Evolutionary conservation across 2,113 vertebrate species (phyloP), one percentile per base, ranked within the genome.

Genomic region (Clarias batrachus): DNA sequence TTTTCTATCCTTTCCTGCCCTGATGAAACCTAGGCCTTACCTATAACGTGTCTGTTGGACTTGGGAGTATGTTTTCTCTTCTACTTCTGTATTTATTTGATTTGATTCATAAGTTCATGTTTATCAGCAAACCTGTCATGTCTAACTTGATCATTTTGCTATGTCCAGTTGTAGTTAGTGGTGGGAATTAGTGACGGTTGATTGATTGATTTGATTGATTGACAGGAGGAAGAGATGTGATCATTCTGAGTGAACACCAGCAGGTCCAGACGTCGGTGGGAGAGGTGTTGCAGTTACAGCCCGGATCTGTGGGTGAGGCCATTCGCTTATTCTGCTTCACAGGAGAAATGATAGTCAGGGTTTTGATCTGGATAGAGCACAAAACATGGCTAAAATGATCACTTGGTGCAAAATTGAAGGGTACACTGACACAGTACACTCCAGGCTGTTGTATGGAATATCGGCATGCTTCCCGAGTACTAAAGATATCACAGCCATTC

Each of bases 41-140:
- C 77, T 90, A 90, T 87, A 88, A 86, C 65, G 89, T 90, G 76
- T 88, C 89, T 82, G 87, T 90, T 30, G 89, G 89, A 90, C 68
- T 90, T 37, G 87, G 82, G 76, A 90, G 89, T 90, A 90, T 27
- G 89, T 84, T 63, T 86, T 37, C 74, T 52, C 41, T 86, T 74
- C 68, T 76, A 13, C 63, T 68, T 83, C 23, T 65, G 19, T 48
- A 27, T 60, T 11, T 56, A 8, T 3, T 48, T 71, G 10, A 14
- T 30, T 48, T 57, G 5, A 33, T 7, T 33, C 23, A 57, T 85
- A 12, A 84, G 1, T 33, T 41, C 11, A 11, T n/a, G 21, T 62
- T 78, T 78, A 54, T 52, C 4, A 54, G 52, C 48, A 48, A 37
- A 6, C 21, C 37, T 74, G 71, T 21, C 48, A 25, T 74, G 30